Percentiles rank a stretch among this genome's conserved stretches.
phyloP scores from a whole-genome alignment of 2,888 invertebrate species.

The Cecidostiba fungosa region DNA sequence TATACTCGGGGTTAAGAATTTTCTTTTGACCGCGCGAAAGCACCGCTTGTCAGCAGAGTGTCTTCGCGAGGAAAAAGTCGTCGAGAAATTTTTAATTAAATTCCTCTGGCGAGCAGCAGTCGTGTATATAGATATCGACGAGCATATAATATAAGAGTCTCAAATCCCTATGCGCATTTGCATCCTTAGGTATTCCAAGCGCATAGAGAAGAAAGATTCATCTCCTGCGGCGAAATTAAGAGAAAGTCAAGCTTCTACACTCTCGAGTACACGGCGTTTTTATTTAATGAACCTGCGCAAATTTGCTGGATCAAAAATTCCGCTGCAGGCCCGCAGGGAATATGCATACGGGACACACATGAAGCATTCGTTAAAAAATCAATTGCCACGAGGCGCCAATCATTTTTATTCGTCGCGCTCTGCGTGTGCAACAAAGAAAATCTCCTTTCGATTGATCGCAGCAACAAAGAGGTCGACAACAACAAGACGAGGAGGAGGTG shows the following conservation, averaged over 20 bases:
- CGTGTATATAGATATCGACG: not conserved
- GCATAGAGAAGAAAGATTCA: not conserved
- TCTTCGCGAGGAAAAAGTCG: not conserved
- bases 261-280: not conserved
- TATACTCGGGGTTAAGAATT: not conserved
- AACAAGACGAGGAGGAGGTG: not conserved
- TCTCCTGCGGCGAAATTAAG: no score
- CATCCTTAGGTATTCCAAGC: not conserved
- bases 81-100: conserved; percentile 49
- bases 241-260: not conserved
- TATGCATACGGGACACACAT: not conserved
- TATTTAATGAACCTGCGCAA: conserved; percentile 10
- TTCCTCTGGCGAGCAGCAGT: not conserved
- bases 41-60: not conserved
- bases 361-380: not conserved
- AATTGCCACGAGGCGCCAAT: not conserved
- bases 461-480: not conserved
- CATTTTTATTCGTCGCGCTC: not conserved
- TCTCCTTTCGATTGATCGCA: not conserved
- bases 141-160: not conserved
- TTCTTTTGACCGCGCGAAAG: not conserved
- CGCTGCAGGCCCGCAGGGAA: not conserved
- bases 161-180: not conserved
- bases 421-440: not conserved
- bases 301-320: not conserved